Base-by-base conservation (phyloP, 2,888 invertebrate species). In the Poecilobothrus nobilitatus region DNA sequence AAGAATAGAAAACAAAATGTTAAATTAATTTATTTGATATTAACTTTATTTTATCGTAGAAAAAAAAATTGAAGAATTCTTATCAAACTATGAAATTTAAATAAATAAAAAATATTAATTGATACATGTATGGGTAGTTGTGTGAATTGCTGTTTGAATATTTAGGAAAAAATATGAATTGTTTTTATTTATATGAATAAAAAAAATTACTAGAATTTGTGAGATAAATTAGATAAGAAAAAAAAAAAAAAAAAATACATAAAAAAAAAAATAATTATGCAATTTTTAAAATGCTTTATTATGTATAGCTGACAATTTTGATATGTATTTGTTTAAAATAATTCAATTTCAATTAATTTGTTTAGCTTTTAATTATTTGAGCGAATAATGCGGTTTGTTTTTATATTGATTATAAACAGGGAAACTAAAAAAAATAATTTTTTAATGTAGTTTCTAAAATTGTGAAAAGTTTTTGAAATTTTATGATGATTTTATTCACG, bases 291-390 rank as follows among this genome's bases (percentile, higher is more conserved):
- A 53, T 53, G 53, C 53, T 53, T 53, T 18, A 53, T 18, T 18
- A 12, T 18, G 15, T 53, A n/a, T 53, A 53, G 53, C 53, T 53
- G 6, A 53, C 15, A n/a, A 53, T 53, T 53, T 53, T 53, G 37
- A 37, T 53, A 53, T 41, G 53, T 53, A 53, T 18, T 41, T 53
- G 53, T 53, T 53, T 53, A 53, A 41, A 53, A 12, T 53, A 53
- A 12, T 53, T 53, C 18, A 53, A 53, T 37, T 37, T 37, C 27
- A 41, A 41, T 41, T 53, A 53, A 12, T 53, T 53, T 53, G 53
- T 53, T 53, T 53, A 53, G 53, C 53, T 53, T 53, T 53, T 53
- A 53, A 53, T 53, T n/a, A 53, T 53, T n/a, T 53, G 53, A 53
- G 18, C 53, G 53, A 53, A 53, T 53, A 15, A 18, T 53, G 53